phyloP scores from a whole-genome alignment of 2,888 invertebrate genomes.

The Euproctis similis region DNA sequence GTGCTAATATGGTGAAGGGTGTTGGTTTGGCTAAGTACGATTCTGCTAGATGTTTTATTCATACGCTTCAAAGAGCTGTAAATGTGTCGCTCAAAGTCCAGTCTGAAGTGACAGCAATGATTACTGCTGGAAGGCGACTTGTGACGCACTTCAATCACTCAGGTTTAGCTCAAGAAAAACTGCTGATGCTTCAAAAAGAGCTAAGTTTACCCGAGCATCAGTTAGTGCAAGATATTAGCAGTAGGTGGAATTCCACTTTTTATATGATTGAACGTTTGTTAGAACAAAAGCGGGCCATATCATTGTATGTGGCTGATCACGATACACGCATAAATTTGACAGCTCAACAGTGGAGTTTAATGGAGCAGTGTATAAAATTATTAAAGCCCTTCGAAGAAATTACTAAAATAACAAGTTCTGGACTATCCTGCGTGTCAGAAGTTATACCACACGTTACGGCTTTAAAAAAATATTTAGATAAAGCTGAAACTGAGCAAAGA shows the following conservation, averaged over 20 bases:
- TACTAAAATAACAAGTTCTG: no score
- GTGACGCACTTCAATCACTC: conserved; percentile 21
- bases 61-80: no score
- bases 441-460: no score
- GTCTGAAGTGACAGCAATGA: conserved; percentile 18
- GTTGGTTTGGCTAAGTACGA: no score
- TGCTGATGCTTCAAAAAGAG: conserved; percentile 21
- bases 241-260: conserved; percentile 10
- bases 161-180: no score
- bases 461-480: no score
- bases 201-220: conserved; percentile 24
- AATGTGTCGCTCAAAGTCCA: no score
- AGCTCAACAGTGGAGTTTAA: conserved; percentile 7
- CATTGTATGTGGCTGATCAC: not conserved
- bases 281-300: not conserved
- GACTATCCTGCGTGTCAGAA: no score
- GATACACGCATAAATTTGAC: not conserved
- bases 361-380: conserved; percentile 3
- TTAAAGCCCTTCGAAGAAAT: conserved; percentile 3
- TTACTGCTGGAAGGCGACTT: conserved; percentile 24
- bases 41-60: no score
- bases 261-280: conserved; percentile 2
- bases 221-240: conserved; percentile 17
- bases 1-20: no score
- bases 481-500: no score